phyloP scores from a whole-genome alignment of 2,797 vertebrate species.

The Sciurus vulgaris region DNA sequence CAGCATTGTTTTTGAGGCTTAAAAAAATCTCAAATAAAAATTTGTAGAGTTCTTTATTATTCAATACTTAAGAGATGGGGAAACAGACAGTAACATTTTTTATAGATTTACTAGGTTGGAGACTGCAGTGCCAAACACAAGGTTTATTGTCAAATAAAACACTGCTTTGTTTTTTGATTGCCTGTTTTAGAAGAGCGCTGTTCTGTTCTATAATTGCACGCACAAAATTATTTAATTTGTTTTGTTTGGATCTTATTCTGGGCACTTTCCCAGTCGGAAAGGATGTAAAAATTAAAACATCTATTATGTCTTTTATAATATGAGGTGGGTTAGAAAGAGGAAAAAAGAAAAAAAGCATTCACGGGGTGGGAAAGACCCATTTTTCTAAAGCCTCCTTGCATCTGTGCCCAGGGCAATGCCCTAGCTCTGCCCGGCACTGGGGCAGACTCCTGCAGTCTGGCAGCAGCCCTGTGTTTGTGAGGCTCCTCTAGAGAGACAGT shows the following conservation, averaged over 20 bases:
- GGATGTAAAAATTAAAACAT: slow-evolving; percentile 80
- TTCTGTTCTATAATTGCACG: slow-evolving; percentile 85
- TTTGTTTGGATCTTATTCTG: slow-evolving; percentile 87
- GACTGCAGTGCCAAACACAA: slow-evolving; percentile 85
- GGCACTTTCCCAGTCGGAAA: slow-evolving; percentile 84
- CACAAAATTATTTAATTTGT: slow-evolving; percentile 86
- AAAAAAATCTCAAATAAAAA: slow-evolving; percentile 80
- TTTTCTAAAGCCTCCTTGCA: not conserved
- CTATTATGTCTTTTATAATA: slow-evolving; percentile 81
- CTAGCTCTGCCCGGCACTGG: not conserved
- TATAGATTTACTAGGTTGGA: slow-evolving; percentile 87
- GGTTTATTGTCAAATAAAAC: slow-evolving; percentile 89
- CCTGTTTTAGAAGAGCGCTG: slow-evolving; percentile 81
- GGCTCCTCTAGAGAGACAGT: rapidly evolving
- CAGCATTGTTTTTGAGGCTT: slow-evolving; percentile 76
- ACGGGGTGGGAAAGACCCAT: not conserved
- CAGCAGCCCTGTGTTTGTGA: rapidly evolving
- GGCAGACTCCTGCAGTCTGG: too few species aligned
- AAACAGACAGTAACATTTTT: slow-evolving; percentile 84
- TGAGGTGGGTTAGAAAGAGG: slow-evolving; percentile 76
- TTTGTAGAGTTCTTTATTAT: slow-evolving; percentile 85
- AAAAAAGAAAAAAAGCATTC: slow-evolving; percentile 28
- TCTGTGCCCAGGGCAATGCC: rapidly evolving
- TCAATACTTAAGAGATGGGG: slow-evolving; percentile 80
- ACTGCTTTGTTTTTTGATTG: slow-evolving; percentile 85